Base-by-base conservation (phyloP, 1,140 invertebrate genomes). In the Drosophila biarmipes region DNA sequence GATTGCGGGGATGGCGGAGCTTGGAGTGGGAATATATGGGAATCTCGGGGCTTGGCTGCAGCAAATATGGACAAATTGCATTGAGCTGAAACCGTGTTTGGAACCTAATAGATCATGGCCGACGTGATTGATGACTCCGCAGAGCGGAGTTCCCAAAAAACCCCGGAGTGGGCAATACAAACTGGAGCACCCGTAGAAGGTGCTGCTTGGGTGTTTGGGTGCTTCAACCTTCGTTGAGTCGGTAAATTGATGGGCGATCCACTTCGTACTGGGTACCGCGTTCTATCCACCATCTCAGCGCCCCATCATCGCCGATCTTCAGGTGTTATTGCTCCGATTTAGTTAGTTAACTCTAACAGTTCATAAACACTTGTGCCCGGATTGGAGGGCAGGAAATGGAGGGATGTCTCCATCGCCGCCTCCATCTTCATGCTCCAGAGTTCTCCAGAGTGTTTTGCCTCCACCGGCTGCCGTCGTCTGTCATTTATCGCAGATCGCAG, bases 311-410 rank as follows among this genome's bases (percentile, higher is more conserved):
- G 6, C 29, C 8, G 29, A 49, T 57, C 12, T 24, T 49, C n/a
- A 57, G 56, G 66, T 71, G 66, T 61, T 78, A 73, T 78, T 59
- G 78, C 71, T 82, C 84, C 84, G 84, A 89, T 82, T 87, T 87
- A 87, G 84, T 87, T 82, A 79, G 82, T 87, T 89, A 87, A 87
- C 84, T 87, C 84, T 89, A 87, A 87, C 82, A 87, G 82, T 87
- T 87, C 80, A 82, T 89, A 82, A 82, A 89, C 78, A 86, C 82
- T 64, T 74, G 34, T 51, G 48, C 48, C 19, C 29, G 15, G 48
- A 34, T 34, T 31, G 15, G 48, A 51, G 12, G 52, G 29, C 46
- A 42, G 43, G 45, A 52, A 55, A 51, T 58, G 54, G 24, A 37
- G 46, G 61, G 14, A 31, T 68, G 48, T 27, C 29, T 45, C 34